Percentiles rank a stretch among this genome's conserved stretches.
These are phyloP conservation scores for Patagioenas fasciata DNA, from an alignment of 2,113 vertebrate genomes.

Conservation along the genomic window DNA sequence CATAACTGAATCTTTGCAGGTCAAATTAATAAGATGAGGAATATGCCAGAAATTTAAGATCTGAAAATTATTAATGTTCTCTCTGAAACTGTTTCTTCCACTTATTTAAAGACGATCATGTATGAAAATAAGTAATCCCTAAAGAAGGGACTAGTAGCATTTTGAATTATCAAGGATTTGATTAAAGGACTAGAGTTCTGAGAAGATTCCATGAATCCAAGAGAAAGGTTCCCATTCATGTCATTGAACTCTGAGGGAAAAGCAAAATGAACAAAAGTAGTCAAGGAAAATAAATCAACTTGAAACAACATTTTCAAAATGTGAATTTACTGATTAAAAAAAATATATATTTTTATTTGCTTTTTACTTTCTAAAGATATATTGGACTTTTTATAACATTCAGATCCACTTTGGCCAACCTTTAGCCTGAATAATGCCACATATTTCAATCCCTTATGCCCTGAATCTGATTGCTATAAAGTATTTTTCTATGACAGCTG, in stretches of 20 bases:
- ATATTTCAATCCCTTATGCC: neutral
- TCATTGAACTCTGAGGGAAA: neutral
- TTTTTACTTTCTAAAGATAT: neutral
- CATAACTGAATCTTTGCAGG: neutral
- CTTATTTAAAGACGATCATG: neutral
- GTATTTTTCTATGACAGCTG: neutral
- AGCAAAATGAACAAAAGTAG: neutral
- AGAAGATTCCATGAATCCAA: neutral
- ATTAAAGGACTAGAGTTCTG: neutral
- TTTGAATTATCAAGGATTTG: neutral
- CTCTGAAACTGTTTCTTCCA: neutral
- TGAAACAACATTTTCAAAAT: neutral
- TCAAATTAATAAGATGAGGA: neutral
- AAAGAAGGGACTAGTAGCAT: neutral
- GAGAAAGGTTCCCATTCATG: neutral
- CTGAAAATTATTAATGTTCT: neutral
- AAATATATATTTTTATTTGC: neutral
- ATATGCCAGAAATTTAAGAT: neutral
- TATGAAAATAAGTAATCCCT: neutral
- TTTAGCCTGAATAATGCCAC: neutral
- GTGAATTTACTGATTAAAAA: neutral
- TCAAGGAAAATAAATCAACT: neutral
- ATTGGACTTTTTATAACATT: neutral
- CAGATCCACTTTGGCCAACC: neutral
- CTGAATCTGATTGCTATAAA: neutral